phyloP scores from a whole-genome alignment of 2,888 invertebrate genomes.

The Melinaea marsaeus region DNA sequence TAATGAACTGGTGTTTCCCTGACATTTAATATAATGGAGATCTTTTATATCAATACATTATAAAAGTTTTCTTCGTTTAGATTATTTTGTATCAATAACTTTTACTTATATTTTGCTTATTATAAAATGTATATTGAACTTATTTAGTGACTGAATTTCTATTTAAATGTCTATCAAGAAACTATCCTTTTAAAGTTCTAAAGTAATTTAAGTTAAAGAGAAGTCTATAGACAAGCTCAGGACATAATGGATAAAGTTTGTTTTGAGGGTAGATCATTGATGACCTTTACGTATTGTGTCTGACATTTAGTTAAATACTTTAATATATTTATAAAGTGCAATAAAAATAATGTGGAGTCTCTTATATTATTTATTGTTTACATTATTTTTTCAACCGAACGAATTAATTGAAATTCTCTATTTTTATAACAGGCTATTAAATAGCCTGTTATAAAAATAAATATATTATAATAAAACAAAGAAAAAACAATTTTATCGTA shows the following conservation, averaged over 20 bases:
- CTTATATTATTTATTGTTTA: no score
- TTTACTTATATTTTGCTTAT: constrained; percentile 7
- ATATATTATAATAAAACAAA: not conserved
- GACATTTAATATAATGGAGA: no score
- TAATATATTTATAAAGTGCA: not conserved
- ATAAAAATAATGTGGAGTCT: no score
- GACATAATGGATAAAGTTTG: constrained; percentile 44
- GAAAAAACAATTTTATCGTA: not conserved
- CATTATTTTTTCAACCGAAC: not conserved
- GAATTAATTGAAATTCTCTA: no score
- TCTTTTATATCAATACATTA: no score
- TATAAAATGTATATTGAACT: not conserved
- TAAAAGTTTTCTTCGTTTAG: no score
- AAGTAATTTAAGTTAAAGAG: constrained; percentile 53
- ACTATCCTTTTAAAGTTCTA: constrained; percentile 42
- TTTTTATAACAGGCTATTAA: no score
- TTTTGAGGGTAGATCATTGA: constrained; percentile 40
- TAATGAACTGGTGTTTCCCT: no score
- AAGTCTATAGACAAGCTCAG: constrained; percentile 37
- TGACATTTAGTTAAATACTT: constrained; percentile 2
- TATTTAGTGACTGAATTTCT: constrained; percentile 25
- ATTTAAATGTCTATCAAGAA: constrained; percentile 36
- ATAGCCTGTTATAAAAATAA: no score
- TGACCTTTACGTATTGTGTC: constrained; percentile 34
- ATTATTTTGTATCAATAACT: no score